A percentile compares a stretch with the other conserved stretches of the same genome.
Conservation (phyloP, 2,888 invertebrate genomes). For the Brachyptera risi region DNA sequence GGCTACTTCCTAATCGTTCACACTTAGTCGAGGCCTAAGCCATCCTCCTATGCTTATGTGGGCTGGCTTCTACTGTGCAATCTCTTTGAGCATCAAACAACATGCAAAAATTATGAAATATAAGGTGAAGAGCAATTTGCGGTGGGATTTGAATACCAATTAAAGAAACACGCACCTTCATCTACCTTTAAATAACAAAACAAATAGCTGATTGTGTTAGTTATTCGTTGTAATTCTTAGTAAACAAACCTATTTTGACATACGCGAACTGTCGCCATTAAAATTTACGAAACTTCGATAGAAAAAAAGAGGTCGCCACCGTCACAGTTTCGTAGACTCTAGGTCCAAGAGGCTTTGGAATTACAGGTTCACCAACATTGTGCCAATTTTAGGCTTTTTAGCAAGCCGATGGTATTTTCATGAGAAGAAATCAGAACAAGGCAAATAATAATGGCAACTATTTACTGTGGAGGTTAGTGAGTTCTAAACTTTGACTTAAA, state of each 20-base stretch:
- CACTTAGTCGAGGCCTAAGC: not conserved
- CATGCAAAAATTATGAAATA: not conserved
- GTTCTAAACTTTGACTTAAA: no score
- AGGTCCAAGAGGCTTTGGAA: no score
- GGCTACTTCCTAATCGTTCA: no score
- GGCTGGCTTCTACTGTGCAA: no score
- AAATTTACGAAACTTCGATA: conserved; percentile 38
- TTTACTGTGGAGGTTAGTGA: no score
- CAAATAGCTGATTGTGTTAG: conserved; percentile 23
- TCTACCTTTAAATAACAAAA: conserved; percentile 53
- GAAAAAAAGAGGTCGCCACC: conserved; percentile 8
- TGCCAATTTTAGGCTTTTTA: not conserved
- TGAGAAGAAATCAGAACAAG: no score
- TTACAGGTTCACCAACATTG: no score
- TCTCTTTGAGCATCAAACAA: conserved; percentile 18
- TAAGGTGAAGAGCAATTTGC: no score
- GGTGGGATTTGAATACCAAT: no score
- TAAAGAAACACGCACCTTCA: conserved; percentile 59
- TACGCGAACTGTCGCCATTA: conserved; percentile 62
- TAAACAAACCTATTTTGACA: conserved; percentile 66
- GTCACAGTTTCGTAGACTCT: no score
- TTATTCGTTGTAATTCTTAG: conserved; percentile 44
- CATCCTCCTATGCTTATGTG: not conserved
- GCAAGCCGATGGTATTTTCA: no score
- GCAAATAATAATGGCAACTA: no score